These are phyloP conservation scores for Drosophila ironensis DNA, from an alignment of 1,140 invertebrate species.

Conservation along the genomic window DNA sequence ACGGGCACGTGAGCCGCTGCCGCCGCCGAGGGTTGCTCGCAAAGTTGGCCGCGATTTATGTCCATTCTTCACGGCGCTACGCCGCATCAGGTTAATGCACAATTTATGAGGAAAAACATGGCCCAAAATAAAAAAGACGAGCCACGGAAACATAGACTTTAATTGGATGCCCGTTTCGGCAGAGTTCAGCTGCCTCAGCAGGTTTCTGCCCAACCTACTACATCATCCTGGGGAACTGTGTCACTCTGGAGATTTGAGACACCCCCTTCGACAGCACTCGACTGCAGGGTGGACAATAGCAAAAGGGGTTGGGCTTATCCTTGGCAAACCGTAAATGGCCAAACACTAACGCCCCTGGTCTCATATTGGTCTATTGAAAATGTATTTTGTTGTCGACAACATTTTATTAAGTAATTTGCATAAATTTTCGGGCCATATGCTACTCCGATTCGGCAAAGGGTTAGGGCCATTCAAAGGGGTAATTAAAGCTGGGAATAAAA, in stretches of 20 bases:
- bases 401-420: constrained; percentile 79
- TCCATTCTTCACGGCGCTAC: constrained; percentile 44
- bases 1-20: constrained; percentile 57
- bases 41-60: constrained; percentile 57
- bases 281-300: constrained; percentile 7
- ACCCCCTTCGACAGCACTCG: neutral
- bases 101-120: constrained; percentile 62
- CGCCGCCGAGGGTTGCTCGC: constrained; percentile 59
- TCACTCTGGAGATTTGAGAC: constrained; percentile 39
- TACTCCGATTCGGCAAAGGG: constrained; percentile 1
- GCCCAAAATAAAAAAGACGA: neutral
- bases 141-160: constrained; percentile 12
- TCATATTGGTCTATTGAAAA: constrained; percentile 71
- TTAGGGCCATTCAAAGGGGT: neutral
- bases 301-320: constrained; percentile 45
- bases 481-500: constrained; percentile 30
- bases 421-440: constrained; percentile 69
- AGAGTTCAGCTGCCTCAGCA: constrained; percentile 33
- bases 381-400: constrained; percentile 74
- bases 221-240: constrained; percentile 55
- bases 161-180: constrained; percentile 32
- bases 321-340: constrained; percentile 60
- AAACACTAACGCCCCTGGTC: constrained; percentile 53
- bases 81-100: constrained; percentile 73
- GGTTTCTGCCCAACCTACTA: no score